A percentile compares a stretch with the other conserved stretches of the same genome.
These are phyloP conservation scores for Adelges cooleyi DNA, from an alignment of 1,140 invertebrate genomes.

Conservation along the genomic window DNA sequence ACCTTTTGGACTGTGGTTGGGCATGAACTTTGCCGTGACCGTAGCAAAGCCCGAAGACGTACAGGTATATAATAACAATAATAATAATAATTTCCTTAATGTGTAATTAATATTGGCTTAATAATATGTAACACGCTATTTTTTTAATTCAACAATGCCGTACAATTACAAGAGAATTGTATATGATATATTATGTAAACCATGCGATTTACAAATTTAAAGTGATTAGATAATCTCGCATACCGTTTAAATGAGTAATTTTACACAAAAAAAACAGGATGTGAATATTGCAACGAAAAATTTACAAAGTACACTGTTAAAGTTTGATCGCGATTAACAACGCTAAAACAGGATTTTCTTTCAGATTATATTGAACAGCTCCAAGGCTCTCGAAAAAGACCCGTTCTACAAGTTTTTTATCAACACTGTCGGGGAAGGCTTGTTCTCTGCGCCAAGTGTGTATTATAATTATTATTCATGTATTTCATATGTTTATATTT, in stretches of 20 bases:
- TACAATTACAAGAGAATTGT: no score
- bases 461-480: conserved; percentile 16
- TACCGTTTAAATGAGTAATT: no score
- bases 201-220: no score
- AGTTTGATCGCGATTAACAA: no score
- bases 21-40: conserved; percentile 39
- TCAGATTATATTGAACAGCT: conserved; percentile 33
- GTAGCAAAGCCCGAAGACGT: conserved; percentile 40
- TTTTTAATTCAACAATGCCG: no score
- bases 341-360: no score
- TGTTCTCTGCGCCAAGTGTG: conserved; percentile 33
- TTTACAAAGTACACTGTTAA: no score
- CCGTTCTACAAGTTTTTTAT: conserved; percentile 32
- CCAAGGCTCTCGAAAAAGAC: conserved; percentile 30
- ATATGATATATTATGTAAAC: no score
- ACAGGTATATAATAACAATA: conserved; percentile 36
- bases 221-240: no score
- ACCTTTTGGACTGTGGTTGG: conserved; percentile 40
- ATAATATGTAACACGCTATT: neutral
- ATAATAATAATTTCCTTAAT: neutral
- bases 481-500: neutral
- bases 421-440: conserved; percentile 31
- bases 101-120: neutral
- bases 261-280: no score
- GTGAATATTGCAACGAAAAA: no score